phyloP scores from a whole-genome alignment of 2,888 invertebrate genomes.

The Xestia rhomboidea region DNA sequence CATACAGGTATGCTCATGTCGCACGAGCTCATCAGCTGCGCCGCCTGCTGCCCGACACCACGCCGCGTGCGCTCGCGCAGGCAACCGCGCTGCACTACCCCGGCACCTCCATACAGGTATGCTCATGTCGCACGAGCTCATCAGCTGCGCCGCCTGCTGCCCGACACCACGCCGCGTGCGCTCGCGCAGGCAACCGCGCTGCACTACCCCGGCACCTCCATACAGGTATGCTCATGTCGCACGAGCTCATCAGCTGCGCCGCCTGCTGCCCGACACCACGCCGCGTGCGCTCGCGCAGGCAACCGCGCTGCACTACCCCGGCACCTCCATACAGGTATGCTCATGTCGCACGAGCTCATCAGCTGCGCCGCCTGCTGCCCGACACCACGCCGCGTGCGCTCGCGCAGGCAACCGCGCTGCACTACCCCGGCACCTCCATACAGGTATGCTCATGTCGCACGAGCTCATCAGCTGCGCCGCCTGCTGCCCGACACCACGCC shows the following conservation, averaged over 20 bases:
- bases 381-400: slow-evolving; percentile 83
- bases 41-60: slow-evolving; percentile 92
- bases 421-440: slow-evolving; percentile 79
- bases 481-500: slow-evolving; percentile 4
- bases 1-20: slow-evolving; percentile 8
- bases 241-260: neutral
- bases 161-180: slow-evolving; percentile 59
- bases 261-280: neutral
- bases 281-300: slow-evolving; percentile 11
- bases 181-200: slow-evolving; percentile 78
- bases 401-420: slow-evolving; percentile 78
- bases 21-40: slow-evolving; percentile 96
- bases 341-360: slow-evolving; percentile 92
- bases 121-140: neutral
- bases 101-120: slow-evolving; percentile 81
- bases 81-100: slow-evolving; percentile 80
- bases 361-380: slow-evolving; percentile 93
- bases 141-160: slow-evolving; percentile 1
- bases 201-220: slow-evolving; percentile 77
- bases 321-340: slow-evolving; percentile 11
- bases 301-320: slow-evolving; percentile 19
- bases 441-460: slow-evolving; percentile 68
- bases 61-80: slow-evolving; percentile 70
- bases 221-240: slow-evolving; percentile 72
- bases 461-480: neutral